Percentiles rank a stretch among this genome's conserved stretches.
phyloP scores from a whole-genome alignment of 2,888 invertebrate species.

The Sabatieria punctata region DNA sequence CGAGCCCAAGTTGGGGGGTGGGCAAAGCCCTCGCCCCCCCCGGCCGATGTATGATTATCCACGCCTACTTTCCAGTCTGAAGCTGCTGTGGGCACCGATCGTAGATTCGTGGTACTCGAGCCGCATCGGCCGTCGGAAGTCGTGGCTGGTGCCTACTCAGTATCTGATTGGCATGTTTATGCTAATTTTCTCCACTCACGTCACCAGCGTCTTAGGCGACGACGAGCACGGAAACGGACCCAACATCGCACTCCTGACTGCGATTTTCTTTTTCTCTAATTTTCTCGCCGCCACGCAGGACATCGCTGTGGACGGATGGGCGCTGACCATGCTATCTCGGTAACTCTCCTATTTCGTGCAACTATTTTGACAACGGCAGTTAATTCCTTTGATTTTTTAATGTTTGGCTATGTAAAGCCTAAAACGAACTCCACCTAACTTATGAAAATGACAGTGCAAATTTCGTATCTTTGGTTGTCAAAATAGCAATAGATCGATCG shows the following conservation, averaged over 20 bases:
- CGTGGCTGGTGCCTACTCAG: constrained; percentile 47
- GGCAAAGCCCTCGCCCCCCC: too few relatives aligned
- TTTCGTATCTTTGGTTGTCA: too few relatives aligned
- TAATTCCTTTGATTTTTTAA: too few relatives aligned
- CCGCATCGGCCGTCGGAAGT: constrained; percentile 72
- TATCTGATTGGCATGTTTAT: constrained; percentile 46
- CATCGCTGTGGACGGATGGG: constrained; percentile 99
- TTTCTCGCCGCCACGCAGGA: constrained; percentile 97
- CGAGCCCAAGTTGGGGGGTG: too few relatives aligned
- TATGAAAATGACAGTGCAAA: too few relatives aligned
- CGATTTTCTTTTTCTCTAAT: constrained; percentile 72
- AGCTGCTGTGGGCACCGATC: constrained; percentile 92
- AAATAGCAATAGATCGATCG: too few relatives aligned
- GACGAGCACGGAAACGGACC: constrained; percentile 29
- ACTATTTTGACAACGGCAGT: too few relatives aligned
- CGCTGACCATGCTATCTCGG: constrained; percentile 38
- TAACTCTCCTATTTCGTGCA: too few relatives aligned
- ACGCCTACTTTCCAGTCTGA: constrained; percentile 51
- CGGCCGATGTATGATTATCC: too few relatives aligned
- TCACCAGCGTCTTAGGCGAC: constrained; percentile 26
- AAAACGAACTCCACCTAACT: too few relatives aligned
- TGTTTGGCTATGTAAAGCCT: too few relatives aligned
- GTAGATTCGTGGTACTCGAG: constrained; percentile 74
- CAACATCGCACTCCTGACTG: constrained; percentile 58
- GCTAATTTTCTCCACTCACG: constrained; percentile 55